A percentile compares a stretch with the other conserved stretches of the same genome.
phyloP scores from a whole-genome alignment of 2,797 vertebrate species.

The Epinephelus awoara region DNA sequence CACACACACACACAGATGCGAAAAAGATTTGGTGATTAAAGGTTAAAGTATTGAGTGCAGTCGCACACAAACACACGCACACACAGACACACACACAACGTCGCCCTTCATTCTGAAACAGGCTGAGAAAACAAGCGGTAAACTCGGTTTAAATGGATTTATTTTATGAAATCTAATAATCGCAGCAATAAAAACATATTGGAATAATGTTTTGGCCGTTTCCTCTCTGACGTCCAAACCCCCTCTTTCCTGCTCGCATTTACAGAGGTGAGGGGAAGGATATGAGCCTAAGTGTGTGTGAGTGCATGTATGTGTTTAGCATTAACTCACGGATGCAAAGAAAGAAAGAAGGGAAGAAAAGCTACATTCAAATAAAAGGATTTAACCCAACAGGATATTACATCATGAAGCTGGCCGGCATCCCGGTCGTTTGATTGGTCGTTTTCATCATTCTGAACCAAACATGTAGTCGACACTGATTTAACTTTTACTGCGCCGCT shows the following conservation, averaged over 20 bases:
- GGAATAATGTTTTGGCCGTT: slow-evolving; percentile 76
- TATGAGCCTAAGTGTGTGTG: slow-evolving; percentile 53
- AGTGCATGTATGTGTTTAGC: slow-evolving; percentile 29
- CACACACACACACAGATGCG: slow-evolving; percentile 17
- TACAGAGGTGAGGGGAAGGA: slow-evolving; percentile 75
- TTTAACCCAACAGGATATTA: slow-evolving; percentile 72
- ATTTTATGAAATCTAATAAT: slow-evolving; percentile 85
- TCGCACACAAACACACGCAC: background rate
- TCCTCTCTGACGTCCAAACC: slow-evolving; percentile 67
- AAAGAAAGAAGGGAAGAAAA: slow-evolving; percentile 30
- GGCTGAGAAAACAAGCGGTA: slow-evolving; percentile 60
- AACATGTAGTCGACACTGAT: slow-evolving; percentile 59
- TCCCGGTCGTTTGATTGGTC: slow-evolving; percentile 73
- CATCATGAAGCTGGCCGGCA: slow-evolving; percentile 69
- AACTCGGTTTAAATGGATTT: slow-evolving; percentile 77
- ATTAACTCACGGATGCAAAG: slow-evolving; percentile 47
- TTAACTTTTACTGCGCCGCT: slow-evolving; percentile 53
- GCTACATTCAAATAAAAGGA: slow-evolving; percentile 66
- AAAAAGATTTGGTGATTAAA: slow-evolving; percentile 36
- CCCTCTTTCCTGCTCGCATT: slow-evolving; percentile 57
- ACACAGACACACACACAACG: slow-evolving; percentile 8
- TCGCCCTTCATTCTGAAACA: slow-evolving; percentile 9
- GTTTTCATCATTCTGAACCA: slow-evolving; percentile 28
- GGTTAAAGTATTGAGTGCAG: slow-evolving; percentile 18
- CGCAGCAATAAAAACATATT: slow-evolving; percentile 77